Conservation (phyloP, 2,888 invertebrate species). For the Tinea pellionella region DNA sequence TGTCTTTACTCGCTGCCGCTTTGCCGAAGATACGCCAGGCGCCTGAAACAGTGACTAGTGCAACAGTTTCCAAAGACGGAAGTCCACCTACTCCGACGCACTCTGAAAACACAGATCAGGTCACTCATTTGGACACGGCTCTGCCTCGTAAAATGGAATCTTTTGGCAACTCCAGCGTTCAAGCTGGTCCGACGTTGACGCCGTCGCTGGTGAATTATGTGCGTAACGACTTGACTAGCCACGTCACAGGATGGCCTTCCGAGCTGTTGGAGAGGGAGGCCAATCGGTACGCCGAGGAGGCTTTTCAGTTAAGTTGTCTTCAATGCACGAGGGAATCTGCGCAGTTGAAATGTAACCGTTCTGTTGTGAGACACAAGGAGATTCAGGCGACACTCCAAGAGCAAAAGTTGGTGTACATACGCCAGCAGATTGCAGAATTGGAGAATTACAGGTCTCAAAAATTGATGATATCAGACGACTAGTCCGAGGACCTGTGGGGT, state of each 20-base stretch:
- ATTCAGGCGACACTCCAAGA: constrained; percentile 97
- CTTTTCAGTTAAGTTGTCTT: constrained; percentile 90
- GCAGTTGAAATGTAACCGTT: constrained; percentile 94
- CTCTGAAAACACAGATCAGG: constrained; percentile 55
- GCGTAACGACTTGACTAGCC: constrained; percentile 88
- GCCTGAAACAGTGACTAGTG: constrained; percentile 3
- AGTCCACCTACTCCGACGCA: constrained; percentile 64
- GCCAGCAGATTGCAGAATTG: neutral
- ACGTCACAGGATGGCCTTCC: constrained; percentile 94
- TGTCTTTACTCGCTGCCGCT: constrained; percentile 75
- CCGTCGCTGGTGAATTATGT: constrained; percentile 92
- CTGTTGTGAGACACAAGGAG: constrained; percentile 94
- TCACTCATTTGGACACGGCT: constrained; percentile 62
- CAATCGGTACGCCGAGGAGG: constrained; percentile 91
- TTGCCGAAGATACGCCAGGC: constrained; percentile 70
- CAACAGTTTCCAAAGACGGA: constrained; percentile 39
- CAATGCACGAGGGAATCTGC: constrained; percentile 95
- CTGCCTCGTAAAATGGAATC: constrained; percentile 67
- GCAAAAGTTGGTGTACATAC: constrained; percentile 78
- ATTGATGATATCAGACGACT: neutral
- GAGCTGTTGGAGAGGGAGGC: constrained; percentile 96
- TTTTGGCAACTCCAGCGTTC: constrained; percentile 40
- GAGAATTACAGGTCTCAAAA: neutral
- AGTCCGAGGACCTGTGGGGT: constrained; percentile 2
- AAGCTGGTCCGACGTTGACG: constrained; percentile 76